These are phyloP conservation scores for Apotomis capreana DNA, from an alignment of 2,888 invertebrate species.

Conservation along the genomic window DNA sequence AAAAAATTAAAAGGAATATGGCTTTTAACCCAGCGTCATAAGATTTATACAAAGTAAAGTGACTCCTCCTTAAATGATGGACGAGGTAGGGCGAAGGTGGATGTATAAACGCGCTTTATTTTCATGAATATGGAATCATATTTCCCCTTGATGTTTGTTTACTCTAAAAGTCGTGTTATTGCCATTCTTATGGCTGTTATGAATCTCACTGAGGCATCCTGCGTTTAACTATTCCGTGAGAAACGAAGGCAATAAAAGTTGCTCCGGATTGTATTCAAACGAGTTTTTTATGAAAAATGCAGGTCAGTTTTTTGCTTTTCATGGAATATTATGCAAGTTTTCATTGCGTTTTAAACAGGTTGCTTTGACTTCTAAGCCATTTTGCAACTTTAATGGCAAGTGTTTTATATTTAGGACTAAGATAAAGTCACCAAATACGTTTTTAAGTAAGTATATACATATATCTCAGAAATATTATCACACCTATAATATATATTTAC, in stretches of 20 bases:
- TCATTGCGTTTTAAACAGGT: too few species aligned
- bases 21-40: background rate
- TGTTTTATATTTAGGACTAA: too few species aligned
- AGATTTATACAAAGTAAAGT: constrained; percentile 17
- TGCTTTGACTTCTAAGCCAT: too few species aligned
- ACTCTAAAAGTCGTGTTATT: constrained; percentile 38
- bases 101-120: constrained; percentile 27
- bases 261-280: constrained; percentile 2
- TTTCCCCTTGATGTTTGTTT: constrained; percentile 39
- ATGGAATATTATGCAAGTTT: background rate
- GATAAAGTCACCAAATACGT: too few species aligned
- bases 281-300: background rate
- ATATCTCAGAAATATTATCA: too few species aligned
- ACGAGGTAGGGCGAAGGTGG: constrained; percentile 30
- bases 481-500: too few species aligned
- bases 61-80: constrained; percentile 38
- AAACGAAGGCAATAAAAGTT: constrained; percentile 12
- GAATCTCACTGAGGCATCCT: constrained; percentile 25
- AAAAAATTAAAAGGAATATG: too few species aligned
- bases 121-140: constrained; percentile 40
- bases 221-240: constrained; percentile 28
- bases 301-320: background rate
- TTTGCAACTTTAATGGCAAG: too few species aligned
- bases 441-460: too few species aligned
- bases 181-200: constrained; percentile 36